A percentile compares a stretch with the other conserved stretches of the same genome.
Conservation (phyloP, 2,797 vertebrate species). For the Typhlichthys subterraneus region DNA sequence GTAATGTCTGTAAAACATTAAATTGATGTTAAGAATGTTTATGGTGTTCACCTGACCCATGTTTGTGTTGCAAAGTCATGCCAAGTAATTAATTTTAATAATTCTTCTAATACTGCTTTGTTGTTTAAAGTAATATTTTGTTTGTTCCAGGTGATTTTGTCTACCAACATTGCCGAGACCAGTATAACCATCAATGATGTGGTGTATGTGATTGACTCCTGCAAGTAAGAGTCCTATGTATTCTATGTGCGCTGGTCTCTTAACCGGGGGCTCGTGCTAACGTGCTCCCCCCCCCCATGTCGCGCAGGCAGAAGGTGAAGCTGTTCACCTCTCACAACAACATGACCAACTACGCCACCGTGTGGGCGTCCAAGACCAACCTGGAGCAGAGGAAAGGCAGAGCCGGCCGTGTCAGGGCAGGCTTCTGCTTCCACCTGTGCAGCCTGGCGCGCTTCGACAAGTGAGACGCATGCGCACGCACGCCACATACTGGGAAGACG, state of each 20-base stretch:
- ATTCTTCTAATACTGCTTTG: background rate
- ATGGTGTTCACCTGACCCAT: too few species aligned
- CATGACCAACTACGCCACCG: conserved; percentile 97
- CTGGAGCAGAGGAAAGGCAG: conserved; percentile 94
- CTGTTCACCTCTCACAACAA: conserved; percentile 98
- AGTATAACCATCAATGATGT: conserved; percentile 98
- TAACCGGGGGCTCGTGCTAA: background rate
- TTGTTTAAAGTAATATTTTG: background rate
- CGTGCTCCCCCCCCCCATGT: too few species aligned
- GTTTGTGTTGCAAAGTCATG: background rate
- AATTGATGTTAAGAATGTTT: too few species aligned
- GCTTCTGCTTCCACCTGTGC: conserved; percentile 94
- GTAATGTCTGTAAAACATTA: too few species aligned
- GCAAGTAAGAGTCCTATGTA: conserved; percentile 85
- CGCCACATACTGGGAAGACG: background rate
- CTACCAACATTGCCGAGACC: conserved; percentile 95
- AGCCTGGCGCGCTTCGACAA: conserved; percentile 88
- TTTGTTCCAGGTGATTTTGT: conserved; percentile 87
- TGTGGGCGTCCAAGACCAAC: conserved; percentile 97
- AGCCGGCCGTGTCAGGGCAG: conserved; percentile 87
- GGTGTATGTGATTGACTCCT: conserved; percentile 95
- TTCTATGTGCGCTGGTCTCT: background rate
- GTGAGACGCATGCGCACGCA: conserved; percentile 50
- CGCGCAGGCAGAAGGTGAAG: conserved; percentile 91
- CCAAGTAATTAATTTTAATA: background rate